A percentile compares a stretch with the other conserved stretches of the same genome.
phyloP scores from a whole-genome alignment of 2,888 invertebrate species.

The Mactromeris polynyma region DNA sequence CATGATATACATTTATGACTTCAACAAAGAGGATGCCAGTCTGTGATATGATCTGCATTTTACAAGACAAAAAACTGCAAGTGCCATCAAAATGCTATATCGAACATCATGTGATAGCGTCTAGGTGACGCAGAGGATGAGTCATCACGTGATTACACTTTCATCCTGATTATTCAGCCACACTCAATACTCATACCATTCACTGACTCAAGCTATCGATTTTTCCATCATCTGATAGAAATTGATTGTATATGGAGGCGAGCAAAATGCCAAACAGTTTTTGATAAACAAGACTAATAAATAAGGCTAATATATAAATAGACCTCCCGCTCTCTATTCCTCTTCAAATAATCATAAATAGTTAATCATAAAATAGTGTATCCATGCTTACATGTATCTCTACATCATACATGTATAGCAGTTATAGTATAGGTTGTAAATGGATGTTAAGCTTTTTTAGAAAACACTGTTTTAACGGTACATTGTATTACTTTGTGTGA shows the following conservation, averaged over 20 bases:
- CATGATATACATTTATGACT: not conserved
- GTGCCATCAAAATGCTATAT: not conserved
- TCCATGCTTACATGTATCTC: not conserved
- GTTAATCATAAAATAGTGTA: not conserved
- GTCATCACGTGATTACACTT: slow-evolving; percentile 9
- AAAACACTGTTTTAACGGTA: no score
- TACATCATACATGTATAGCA: no score
- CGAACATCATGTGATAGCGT: not conserved
- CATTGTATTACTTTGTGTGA: no score
- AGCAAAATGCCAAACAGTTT: not conserved
- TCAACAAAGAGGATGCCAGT: not conserved
- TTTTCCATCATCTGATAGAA: not conserved
- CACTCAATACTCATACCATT: not conserved
- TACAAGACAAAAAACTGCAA: not conserved
- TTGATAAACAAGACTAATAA: not conserved
- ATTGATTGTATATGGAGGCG: not conserved
- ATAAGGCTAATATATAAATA: not conserved
- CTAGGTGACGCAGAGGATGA: slow-evolving; percentile 20
- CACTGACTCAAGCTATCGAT: slow-evolving; percentile 6
- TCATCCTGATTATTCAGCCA: slow-evolving; percentile 37
- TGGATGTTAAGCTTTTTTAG: no score
- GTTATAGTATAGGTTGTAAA: no score
- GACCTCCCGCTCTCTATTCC: not conserved
- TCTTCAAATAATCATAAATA: not conserved
- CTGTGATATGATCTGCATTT: not conserved